Evolutionary conservation across 2,888 invertebrate species (phyloP).

Genomic region (Mythimna vitellina): DNA sequence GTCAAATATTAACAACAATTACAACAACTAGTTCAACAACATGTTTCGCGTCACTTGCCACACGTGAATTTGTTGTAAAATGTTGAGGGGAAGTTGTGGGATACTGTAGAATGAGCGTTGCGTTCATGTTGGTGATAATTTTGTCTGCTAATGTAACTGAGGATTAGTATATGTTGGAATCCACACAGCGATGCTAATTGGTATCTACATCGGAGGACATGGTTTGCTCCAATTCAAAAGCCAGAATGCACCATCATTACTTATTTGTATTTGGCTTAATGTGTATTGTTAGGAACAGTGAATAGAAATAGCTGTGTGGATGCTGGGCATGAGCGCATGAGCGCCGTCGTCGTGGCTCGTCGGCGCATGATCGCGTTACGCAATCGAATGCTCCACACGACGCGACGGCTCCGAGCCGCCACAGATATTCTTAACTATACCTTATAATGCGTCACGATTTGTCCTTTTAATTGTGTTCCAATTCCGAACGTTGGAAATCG

Average conservation of each 20-base stretch:
- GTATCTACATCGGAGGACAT: slow-evolving; percentile 20
- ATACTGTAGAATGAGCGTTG: too few species aligned
- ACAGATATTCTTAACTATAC: slow-evolving; percentile 70
- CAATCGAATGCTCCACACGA: slow-evolving; percentile 72
- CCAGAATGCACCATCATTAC: slow-evolving; percentile 36
- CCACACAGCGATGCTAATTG: slow-evolving; percentile 2
- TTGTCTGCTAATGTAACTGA: too few species aligned
- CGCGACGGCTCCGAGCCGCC: slow-evolving; percentile 67
- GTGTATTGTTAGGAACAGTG: slow-evolving; percentile 52
- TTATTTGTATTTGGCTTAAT: slow-evolving; percentile 49
- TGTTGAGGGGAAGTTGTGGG: too few species aligned
- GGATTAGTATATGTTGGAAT: background rate
- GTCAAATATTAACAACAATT: too few species aligned
- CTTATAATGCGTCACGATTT: slow-evolving; percentile 77
- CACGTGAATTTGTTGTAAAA: too few species aligned
- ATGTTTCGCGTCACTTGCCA: too few species aligned
- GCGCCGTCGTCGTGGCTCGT: slow-evolving; percentile 63
- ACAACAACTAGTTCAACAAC: too few species aligned
- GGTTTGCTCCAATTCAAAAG: slow-evolving; percentile 30
- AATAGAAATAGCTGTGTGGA: slow-evolving; percentile 61
- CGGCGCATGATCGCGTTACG: slow-evolving; percentile 72
- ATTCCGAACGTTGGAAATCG: slow-evolving; percentile 70
- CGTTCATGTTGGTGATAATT: too few species aligned
- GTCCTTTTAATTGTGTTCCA: slow-evolving; percentile 78
- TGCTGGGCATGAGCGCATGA: slow-evolving; percentile 58